phyloP scores from a whole-genome alignment of 2,797 vertebrate genomes.

The Phaenicophaeus curvirostris region DNA sequence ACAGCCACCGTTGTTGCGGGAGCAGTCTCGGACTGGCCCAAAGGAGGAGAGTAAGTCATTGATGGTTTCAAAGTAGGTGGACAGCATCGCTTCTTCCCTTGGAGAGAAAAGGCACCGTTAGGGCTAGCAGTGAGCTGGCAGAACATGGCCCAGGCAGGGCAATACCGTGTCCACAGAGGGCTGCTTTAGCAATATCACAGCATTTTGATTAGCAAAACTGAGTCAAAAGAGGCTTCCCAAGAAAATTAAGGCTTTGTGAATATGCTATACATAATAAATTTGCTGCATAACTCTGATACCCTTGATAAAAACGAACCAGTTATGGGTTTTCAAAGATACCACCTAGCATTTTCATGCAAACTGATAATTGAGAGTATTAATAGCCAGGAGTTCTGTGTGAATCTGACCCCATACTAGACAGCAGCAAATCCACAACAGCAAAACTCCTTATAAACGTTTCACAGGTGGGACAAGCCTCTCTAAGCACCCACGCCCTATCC shows the following conservation, averaged over 20 bases:
- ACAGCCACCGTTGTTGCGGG: conserved; percentile 95
- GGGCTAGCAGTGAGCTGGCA: not conserved
- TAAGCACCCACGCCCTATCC: not conserved
- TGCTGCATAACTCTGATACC: not conserved
- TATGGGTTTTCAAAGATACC: not conserved
- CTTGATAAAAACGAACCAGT: not conserved
- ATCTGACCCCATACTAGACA: not conserved
- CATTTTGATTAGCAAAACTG: rapidly evolving
- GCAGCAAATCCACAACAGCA: not conserved
- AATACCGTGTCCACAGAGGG: not conserved
- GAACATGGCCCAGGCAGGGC: rapidly evolving
- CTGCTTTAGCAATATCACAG: not conserved
- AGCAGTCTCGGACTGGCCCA: conserved; percentile 93
- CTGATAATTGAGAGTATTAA: too few species aligned
- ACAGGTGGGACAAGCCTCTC: not conserved
- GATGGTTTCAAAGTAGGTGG: conserved; percentile 96
- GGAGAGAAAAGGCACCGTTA: conserved; percentile 71
- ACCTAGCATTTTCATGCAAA: not conserved
- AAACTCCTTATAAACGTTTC: not conserved
- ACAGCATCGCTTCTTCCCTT: conserved; percentile 97
- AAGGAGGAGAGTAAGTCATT: conserved; percentile 96
- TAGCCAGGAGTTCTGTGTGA: not conserved
- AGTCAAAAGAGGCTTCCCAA: not conserved
- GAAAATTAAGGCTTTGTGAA: not conserved
- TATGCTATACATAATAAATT: rapidly evolving